These are phyloP conservation scores for Oligia latruncula DNA, from an alignment of 2,888 invertebrate genomes.

Conservation along the genomic window DNA sequence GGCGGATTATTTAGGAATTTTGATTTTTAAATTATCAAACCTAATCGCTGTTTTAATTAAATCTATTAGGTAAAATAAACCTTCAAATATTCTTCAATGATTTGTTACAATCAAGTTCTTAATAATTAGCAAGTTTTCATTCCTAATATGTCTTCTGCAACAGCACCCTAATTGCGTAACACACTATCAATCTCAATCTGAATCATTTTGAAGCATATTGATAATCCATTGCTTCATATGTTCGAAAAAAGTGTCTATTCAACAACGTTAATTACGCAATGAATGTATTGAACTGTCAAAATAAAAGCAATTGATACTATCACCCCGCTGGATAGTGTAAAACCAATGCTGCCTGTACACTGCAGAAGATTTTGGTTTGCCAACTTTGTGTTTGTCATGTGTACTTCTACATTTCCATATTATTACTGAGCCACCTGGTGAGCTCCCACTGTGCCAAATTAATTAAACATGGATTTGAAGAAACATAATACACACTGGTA, in stretches of 20 bases:
- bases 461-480: slow-evolving; percentile 47
- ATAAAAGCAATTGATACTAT: too few relatives aligned
- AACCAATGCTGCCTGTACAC: not conserved
- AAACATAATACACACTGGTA: slow-evolving; percentile 59
- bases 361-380: not conserved
- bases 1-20: not conserved
- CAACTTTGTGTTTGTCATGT: not conserved
- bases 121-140: not conserved
- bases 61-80: not conserved
- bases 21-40: not conserved
- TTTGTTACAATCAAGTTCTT: not conserved
- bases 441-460: slow-evolving; percentile 29
- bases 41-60: not conserved
- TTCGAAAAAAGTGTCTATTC: not conserved
- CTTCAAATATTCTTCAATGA: not conserved
- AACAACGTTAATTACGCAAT: not conserved
- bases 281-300: not conserved
- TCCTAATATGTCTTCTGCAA: not conserved
- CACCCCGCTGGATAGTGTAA: not conserved
- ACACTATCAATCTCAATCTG: too few relatives aligned
- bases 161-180: too few relatives aligned
- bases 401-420: not conserved
- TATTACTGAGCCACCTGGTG: slow-evolving; percentile 40
- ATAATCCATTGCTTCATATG: not conserved
- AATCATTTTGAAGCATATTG: not conserved